Percentiles rank a stretch among this genome's conserved stretches.
phyloP scores from a whole-genome alignment of 2,113 vertebrate genomes.

The Madoqua kirkii region DNA sequence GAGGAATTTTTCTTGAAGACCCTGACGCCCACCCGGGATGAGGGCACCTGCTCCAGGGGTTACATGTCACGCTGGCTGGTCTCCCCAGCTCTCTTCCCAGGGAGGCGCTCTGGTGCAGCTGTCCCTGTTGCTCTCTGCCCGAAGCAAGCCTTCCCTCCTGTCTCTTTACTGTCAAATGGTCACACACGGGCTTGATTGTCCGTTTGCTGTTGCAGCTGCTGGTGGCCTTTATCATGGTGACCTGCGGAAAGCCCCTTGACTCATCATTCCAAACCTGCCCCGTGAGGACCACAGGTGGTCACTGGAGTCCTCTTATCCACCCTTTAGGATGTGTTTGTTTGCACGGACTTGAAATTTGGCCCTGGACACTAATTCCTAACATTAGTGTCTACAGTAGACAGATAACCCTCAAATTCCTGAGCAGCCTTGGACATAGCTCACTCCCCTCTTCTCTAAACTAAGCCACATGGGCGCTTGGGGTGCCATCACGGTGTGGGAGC shows the following conservation, averaged over 20 bases:
- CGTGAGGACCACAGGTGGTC: neutral
- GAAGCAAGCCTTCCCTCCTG: neutral
- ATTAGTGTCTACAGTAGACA: accelerated
- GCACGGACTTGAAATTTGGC: neutral
- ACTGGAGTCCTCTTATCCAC: accelerated
- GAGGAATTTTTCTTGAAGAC: neutral
- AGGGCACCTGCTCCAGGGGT: neutral
- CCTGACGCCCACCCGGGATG: neutral
- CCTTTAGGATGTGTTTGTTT: too few relatives aligned
- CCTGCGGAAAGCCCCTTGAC: neutral
- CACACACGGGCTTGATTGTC: neutral
- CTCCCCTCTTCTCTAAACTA: neutral
- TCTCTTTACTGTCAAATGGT: neutral
- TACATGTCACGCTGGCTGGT: accelerated
- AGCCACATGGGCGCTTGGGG: neutral
- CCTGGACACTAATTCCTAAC: neutral
- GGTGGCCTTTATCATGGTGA: neutral
- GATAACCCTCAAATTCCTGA: neutral
- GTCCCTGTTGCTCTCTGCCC: neutral
- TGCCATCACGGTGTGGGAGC: accelerated
- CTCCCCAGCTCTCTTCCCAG: accelerated
- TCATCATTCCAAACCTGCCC: neutral
- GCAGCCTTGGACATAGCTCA: neutral
- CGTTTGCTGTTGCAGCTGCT: neutral
- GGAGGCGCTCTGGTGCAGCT: accelerated